These are phyloP conservation scores for Sesamia inferens DNA, from an alignment of 2,888 invertebrate species.

Conservation along the genomic window DNA sequence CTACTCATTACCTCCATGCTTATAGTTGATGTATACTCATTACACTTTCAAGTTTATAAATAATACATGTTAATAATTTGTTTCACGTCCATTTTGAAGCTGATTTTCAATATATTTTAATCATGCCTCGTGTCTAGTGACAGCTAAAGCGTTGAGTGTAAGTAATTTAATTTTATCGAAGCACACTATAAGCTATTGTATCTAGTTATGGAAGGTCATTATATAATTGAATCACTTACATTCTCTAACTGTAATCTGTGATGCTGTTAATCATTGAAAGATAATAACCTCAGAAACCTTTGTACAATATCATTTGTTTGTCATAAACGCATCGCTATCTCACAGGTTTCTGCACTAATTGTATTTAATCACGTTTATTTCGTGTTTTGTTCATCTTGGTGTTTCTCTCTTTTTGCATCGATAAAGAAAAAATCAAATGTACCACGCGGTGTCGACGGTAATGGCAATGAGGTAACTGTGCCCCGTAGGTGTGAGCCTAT, in stretches of 20 bases:
- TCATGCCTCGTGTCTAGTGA: constrained; percentile 55
- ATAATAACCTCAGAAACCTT: constrained; percentile 54
- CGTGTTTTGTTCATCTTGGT: constrained; percentile 87
- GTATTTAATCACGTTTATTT: constrained; percentile 74
- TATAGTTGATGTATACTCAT: constrained; percentile 15
- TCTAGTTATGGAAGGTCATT: neutral
- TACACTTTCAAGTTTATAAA: constrained; percentile 15
- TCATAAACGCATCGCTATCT: constrained; percentile 64
- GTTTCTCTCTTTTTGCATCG: constrained; percentile 91
- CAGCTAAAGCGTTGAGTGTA: constrained; percentile 50
- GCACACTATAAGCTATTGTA: constrained; percentile 1
- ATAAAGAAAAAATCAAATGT: constrained; percentile 97
- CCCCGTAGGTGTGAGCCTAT: constrained; percentile 86
- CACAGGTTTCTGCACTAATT: constrained; percentile 75
- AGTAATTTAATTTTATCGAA: constrained; percentile 52
- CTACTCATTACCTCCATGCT: constrained; percentile 3
- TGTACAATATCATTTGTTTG: constrained; percentile 44
- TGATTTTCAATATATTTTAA: constrained; percentile 26
- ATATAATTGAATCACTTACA: constrained; percentile 68
- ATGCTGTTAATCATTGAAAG: constrained; percentile 64
- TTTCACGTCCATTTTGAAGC: constrained; percentile 63
- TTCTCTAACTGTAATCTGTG: constrained; percentile 71
- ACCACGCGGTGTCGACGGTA: constrained; percentile 98
- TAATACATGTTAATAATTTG: neutral
- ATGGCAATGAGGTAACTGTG: constrained; percentile 96